Evolutionary conservation across 1,140 invertebrate species (phyloP).

Genomic region (Chrysopa pallens): DNA sequence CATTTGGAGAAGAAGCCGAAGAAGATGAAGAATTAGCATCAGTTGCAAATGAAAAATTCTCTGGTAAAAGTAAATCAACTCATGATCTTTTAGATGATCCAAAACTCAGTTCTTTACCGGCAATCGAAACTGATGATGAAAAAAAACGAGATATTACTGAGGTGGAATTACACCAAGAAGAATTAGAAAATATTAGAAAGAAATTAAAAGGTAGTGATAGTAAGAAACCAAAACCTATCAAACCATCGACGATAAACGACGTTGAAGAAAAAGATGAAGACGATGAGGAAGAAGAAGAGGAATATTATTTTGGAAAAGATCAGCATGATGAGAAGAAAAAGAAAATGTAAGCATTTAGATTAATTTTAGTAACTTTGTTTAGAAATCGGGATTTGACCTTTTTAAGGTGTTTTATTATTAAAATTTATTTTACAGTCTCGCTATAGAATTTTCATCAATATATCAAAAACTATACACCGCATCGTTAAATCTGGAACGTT

Average conservation of each 20-base stretch:
- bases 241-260: slow-evolving; percentile 13
- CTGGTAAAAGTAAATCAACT: slow-evolving; percentile 72
- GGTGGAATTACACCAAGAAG: slow-evolving; percentile 27
- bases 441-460: too few species aligned
- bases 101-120: slow-evolving; percentile 57
- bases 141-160: slow-evolving; percentile 12
- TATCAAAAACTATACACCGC: too few species aligned
- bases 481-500: too few species aligned
- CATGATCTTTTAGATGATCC: slow-evolving; percentile 88
- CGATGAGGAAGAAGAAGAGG: slow-evolving; percentile 24
- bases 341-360: slow-evolving; percentile 46
- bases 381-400: too few species aligned
- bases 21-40: slow-evolving; percentile 81
- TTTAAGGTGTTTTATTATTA: too few species aligned
- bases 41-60: slow-evolving; percentile 45
- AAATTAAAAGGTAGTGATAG: slow-evolving; percentile 19
- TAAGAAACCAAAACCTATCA: slow-evolving; percentile 19
- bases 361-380: too few species aligned
- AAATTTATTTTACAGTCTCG: too few species aligned
- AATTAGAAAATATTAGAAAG: slow-evolving; percentile 32
- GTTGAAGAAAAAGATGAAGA: slow-evolving; percentile 12
- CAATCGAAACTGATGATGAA: slow-evolving; percentile 20
- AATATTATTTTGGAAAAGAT: slow-evolving; percentile 51
- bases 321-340: slow-evolving; percentile 40
- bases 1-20: slow-evolving; percentile 95